phyloP scores from a whole-genome alignment of 2,888 invertebrate genomes.

The Sepioteuthis lessoniana region DNA sequence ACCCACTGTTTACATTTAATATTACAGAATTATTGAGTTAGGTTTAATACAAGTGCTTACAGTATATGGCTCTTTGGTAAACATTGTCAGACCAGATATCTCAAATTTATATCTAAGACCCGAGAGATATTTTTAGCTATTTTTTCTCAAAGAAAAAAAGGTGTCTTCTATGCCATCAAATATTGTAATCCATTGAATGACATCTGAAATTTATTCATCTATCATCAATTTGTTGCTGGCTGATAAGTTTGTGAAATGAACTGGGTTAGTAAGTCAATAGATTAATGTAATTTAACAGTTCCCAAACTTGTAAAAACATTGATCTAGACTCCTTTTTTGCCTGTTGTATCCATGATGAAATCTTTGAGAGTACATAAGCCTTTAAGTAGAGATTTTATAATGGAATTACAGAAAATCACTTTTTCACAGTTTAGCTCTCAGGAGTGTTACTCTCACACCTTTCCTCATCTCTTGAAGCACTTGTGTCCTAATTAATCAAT shows the following conservation, averaged over 20 bases:
- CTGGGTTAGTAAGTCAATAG: not conserved
- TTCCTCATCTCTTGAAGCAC: not conserved
- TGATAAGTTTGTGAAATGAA: not conserved
- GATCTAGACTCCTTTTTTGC: not conserved
- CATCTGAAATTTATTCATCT: too few relatives aligned
- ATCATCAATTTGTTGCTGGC: too few relatives aligned
- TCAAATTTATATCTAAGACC: too few relatives aligned
- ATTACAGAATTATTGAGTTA: too few relatives aligned
- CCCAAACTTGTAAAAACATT: not conserved
- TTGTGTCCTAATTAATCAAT: not conserved
- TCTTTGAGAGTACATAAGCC: not conserved
- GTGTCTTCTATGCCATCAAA: too few relatives aligned
- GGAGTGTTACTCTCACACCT: not conserved
- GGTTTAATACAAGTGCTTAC: too few relatives aligned
- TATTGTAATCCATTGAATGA: too few relatives aligned
- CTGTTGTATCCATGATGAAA: not conserved
- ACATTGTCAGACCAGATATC: too few relatives aligned
- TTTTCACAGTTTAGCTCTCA: not conserved
- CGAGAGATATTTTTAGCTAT: too few relatives aligned
- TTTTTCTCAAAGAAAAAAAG: too few relatives aligned
- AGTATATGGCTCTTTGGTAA: too few relatives aligned
- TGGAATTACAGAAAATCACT: not conserved
- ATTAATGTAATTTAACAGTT: not conserved
- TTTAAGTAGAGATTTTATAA: conserved; percentile 16
- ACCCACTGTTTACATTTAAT: too few relatives aligned